A percentile compares a stretch with the other conserved stretches of the same genome.
phyloP scores from a whole-genome alignment of 2,113 vertebrate species.

The Xiphophorus couchianus region DNA sequence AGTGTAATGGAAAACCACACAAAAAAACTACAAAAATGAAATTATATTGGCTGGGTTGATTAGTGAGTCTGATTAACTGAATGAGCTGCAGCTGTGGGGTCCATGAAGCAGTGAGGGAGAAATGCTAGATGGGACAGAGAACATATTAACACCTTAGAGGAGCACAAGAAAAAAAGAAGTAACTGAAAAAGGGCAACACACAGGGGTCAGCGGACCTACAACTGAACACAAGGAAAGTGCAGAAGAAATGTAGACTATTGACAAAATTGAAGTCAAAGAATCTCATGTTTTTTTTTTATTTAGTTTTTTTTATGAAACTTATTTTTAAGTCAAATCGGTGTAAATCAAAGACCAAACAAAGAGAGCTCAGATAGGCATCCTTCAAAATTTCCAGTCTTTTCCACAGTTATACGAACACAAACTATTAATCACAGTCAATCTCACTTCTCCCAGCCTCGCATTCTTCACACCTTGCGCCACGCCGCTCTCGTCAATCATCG shows the following conservation, averaged over 20 bases:
- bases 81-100: too few relatives aligned
- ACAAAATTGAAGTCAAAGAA: background rate
- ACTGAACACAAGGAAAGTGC: too few relatives aligned
- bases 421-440: constrained; percentile 65
- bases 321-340: background rate
- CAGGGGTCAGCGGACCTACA: too few relatives aligned
- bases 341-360: background rate
- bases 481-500: constrained; percentile 70
- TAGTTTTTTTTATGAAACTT: background rate
- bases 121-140: too few relatives aligned
- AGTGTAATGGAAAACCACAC: background rate
- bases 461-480: constrained; percentile 32
- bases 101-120: too few relatives aligned
- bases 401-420: constrained; percentile 67
- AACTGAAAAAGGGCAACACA: too few relatives aligned
- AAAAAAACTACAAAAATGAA: too few relatives aligned
- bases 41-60: too few relatives aligned
- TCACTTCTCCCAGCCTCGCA: constrained; percentile 15
- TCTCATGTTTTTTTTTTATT: too few relatives aligned
- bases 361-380: constrained; percentile 24
- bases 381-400: constrained; percentile 24
- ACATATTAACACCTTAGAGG: too few relatives aligned
- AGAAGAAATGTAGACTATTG: background rate
- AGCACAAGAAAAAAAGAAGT: too few relatives aligned
- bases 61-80: too few relatives aligned